Conservation (phyloP, 2,888 invertebrate species). For the Polietes domitor region DNA sequence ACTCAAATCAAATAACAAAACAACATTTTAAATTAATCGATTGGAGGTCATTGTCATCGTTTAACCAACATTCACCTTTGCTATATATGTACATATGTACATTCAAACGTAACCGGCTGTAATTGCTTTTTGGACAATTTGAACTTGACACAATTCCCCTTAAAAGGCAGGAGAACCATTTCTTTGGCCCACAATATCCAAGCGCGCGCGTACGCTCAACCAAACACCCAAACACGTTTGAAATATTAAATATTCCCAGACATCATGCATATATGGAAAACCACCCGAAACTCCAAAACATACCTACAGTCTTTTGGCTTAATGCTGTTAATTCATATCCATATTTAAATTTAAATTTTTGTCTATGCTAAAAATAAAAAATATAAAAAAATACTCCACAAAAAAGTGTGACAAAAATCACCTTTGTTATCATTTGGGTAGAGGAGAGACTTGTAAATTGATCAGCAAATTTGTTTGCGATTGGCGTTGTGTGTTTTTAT, state of each 20-base stretch:
- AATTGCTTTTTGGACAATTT: background rate
- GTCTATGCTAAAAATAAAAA: background rate
- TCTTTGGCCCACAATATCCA: background rate
- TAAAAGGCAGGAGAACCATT: background rate
- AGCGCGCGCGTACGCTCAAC: background rate
- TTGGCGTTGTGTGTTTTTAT: background rate
- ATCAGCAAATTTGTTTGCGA: background rate
- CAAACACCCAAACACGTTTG: background rate
- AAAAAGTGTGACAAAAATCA: slow-evolving; percentile 27
- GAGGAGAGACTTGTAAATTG: slow-evolving; percentile 34
- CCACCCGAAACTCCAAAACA: background rate
- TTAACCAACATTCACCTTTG: background rate
- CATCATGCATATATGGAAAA: too few relatives aligned
- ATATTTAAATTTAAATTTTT: background rate
- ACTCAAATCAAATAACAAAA: background rate
- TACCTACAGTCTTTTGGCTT: background rate
- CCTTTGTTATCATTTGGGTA: background rate
- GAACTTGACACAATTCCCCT: slow-evolving; percentile 47
- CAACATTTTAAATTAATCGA: background rate
- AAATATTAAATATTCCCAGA: too few relatives aligned
- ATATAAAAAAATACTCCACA: background rate
- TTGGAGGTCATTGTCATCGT: background rate
- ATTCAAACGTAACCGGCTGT: slow-evolving; percentile 20
- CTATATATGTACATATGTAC: too few relatives aligned
- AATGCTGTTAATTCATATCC: background rate